Evolutionary conservation across 1,140 invertebrate genomes (phyloP).

Genomic region (Amphibalanus amphitrite): DNA sequence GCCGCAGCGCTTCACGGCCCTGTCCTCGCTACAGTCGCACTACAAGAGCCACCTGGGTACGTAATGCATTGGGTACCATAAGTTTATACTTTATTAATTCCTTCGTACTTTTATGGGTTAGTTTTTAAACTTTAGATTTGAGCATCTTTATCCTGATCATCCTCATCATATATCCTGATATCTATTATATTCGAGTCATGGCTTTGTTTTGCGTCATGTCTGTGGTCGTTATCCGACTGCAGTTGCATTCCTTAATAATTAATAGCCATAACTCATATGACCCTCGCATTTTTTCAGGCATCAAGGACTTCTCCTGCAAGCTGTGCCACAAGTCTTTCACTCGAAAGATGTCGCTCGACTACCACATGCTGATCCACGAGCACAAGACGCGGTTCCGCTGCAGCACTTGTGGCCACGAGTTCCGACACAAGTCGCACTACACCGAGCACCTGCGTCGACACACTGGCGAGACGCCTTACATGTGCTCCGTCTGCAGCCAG

Average conservation of each 20-base stretch:
- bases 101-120: too few species aligned
- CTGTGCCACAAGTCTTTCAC: constrained; percentile 45
- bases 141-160: too few species aligned
- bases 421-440: constrained; percentile 47
- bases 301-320: constrained; percentile 44
- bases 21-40: constrained; percentile 44
- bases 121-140: too few species aligned
- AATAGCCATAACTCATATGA: too few species aligned
- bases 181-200: too few species aligned
- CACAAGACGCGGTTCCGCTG: constrained; percentile 46
- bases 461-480: constrained; percentile 45
- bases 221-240: too few species aligned
- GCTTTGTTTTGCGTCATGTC: too few species aligned
- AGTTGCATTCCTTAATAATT: too few species aligned
- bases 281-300: constrained; percentile 25
- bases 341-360: constrained; percentile 44
- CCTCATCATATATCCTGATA: too few species aligned
- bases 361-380: constrained; percentile 47
- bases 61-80: background rate
- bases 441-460: constrained; percentile 44
- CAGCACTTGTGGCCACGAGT: constrained; percentile 41
- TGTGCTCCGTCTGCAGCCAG: constrained; percentile 42
- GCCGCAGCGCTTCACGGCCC: constrained; percentile 42
- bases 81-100: too few species aligned
- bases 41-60: constrained; percentile 43